A percentile compares a stretch with the other conserved stretches of the same genome.
These are phyloP conservation scores for Eutolmus rufibarbis DNA, from an alignment of 2,888 invertebrate genomes.

Conservation along the genomic window DNA sequence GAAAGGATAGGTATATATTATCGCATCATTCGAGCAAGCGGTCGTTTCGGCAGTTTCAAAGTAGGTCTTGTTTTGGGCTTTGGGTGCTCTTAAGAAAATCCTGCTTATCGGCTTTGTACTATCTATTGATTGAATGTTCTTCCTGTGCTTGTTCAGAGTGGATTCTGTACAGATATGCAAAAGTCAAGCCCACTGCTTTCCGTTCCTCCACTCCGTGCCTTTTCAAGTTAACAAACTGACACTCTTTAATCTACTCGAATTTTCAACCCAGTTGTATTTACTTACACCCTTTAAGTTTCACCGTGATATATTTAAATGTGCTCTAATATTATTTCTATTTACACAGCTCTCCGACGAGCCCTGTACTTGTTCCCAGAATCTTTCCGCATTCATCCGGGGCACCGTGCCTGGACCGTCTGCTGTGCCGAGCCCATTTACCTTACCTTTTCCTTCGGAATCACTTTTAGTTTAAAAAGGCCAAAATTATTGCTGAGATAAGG, in stretches of 20 bases:
- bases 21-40: background rate
- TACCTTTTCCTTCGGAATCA: constrained; percentile 9
- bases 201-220: background rate
- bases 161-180: background rate
- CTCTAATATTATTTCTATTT: constrained; percentile 32
- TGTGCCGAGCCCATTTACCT: background rate
- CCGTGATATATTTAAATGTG: constrained; percentile 23
- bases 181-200: background rate
- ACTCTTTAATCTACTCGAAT: constrained; percentile 6
- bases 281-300: constrained; percentile 7
- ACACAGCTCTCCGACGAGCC: background rate
- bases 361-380: background rate
- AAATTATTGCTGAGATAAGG: constrained; percentile 38
- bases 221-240: background rate
- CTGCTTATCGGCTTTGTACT: background rate
- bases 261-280: background rate
- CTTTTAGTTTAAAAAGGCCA: constrained; percentile 30
- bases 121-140: constrained; percentile 12
- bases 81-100: background rate
- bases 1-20: background rate
- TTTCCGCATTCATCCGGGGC: background rate
- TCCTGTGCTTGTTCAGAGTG: background rate
- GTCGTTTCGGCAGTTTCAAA: background rate
- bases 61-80: background rate
- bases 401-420: background rate